These are phyloP conservation scores for Phasia obesa DNA, from an alignment of 2,888 invertebrate genomes.

Conservation along the genomic window DNA sequence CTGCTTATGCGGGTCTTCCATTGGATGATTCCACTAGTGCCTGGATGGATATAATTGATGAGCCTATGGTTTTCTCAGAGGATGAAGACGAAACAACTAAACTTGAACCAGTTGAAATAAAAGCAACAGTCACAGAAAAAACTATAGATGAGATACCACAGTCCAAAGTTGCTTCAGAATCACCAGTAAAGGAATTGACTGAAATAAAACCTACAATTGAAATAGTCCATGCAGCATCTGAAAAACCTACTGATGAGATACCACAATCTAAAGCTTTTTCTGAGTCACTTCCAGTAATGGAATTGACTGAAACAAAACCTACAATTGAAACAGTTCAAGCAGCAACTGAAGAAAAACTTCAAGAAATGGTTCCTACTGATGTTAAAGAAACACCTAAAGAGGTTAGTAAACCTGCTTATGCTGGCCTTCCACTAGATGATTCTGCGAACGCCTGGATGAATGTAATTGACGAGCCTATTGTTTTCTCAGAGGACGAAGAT, in stretches of 20 bases:
- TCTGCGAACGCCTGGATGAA: constrained; percentile 78
- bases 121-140: background rate
- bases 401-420: constrained; percentile 74
- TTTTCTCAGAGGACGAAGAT: constrained; percentile 79
- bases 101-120: background rate
- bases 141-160: no score
- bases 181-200: no score
- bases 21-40: constrained; percentile 76
- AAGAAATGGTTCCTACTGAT: no score
- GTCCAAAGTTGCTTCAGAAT: no score
- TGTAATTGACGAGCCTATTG: constrained; percentile 79
- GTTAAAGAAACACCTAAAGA: no score
- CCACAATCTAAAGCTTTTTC: no score
- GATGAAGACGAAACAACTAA: constrained; percentile 75
- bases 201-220: no score
- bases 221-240: no score
- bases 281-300: no score
- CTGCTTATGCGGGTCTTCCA: constrained; percentile 75
- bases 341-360: constrained; percentile 61
- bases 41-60: constrained; percentile 80
- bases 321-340: background rate
- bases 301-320: no score
- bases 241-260: no score
- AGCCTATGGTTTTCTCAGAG: constrained; percentile 79
- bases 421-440: constrained; percentile 79